Evolutionary conservation across 2,113 vertebrate species (phyloP), one percentile per base, ranked within the genome.

Genomic region (Erpornis zantholeuca): DNA sequence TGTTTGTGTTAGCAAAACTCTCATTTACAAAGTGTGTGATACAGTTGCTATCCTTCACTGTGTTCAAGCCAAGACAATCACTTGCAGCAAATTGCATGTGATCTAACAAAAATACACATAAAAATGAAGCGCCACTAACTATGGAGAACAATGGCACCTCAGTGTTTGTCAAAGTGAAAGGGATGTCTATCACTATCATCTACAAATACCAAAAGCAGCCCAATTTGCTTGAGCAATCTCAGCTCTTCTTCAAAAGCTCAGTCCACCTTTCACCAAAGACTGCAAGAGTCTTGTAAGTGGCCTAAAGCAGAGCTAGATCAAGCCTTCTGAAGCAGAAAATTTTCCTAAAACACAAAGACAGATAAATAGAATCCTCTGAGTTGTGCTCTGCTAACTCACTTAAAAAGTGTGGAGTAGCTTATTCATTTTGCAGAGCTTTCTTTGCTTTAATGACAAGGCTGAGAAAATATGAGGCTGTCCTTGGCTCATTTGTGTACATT

Each of bases 351-450:
- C 28, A 82, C 31, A 84, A 70, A 68, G 76, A 59, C 13, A 82
- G 91, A 71, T 70, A 77, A 90, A 73, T 15, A 70, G 42, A 53
- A 56, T 35, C 24, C 35, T 88, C 33, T 2, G 3, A 91, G 56
- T 29, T 86, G 31, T 60, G 35, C 40, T 94, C 92, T 96, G 93
- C 60, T 96, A 96, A 90, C 38, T 96, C 84, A 44, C 89, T 96
- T 92, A 63, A 79, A 40, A 95, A 83, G 35, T 81, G 44, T 35
- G 79, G 94, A 86, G 77, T 22, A 66, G 27, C 28, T 71, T 92
- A 61, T 79, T 95, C 31, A 56, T 94, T 89, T 91, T 70, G 56
- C 80, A 92, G 77, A 88, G 36, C 70, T 90, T 82, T 90, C 63
- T 61, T 83, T 87, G 38, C 89, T 61, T 70, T 90, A 92, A 72